Conservation (phyloP, 2,888 invertebrate genomes). For the Erannis defoliaria region DNA sequence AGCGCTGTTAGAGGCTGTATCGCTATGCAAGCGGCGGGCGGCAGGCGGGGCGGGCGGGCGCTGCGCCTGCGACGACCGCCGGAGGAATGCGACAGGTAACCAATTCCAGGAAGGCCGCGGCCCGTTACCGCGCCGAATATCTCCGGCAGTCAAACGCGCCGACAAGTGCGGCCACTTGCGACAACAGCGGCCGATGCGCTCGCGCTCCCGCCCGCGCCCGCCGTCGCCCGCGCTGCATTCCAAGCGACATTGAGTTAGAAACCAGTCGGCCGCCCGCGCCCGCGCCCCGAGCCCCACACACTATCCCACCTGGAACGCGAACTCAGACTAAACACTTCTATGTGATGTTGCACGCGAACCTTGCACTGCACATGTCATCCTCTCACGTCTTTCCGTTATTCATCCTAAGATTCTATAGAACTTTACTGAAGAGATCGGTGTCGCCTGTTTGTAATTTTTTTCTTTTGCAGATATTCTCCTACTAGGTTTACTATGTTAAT, state of each 20-base stretch:
- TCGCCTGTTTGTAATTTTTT: no score
- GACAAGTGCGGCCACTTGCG: slow-evolving; percentile 86
- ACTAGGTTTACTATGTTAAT: no score
- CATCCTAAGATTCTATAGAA: background rate
- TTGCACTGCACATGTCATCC: background rate
- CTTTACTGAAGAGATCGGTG: background rate
- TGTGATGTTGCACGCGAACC: slow-evolving; percentile 1
- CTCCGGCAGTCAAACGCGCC: slow-evolving; percentile 85
- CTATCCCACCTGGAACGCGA: slow-evolving; percentile 28
- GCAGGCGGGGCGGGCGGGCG: slow-evolving; percentile 50
- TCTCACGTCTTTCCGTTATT: background rate
- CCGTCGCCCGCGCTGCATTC: slow-evolving; percentile 71
- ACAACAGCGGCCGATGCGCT: slow-evolving; percentile 80
- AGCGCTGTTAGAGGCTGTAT: slow-evolving; percentile 67
- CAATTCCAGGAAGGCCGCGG: slow-evolving; percentile 86
- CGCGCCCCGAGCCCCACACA: slow-evolving; percentile 16
- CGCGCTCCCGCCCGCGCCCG: slow-evolving; percentile 56
- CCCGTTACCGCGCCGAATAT: slow-evolving; percentile 86
- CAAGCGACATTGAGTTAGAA: slow-evolving; percentile 83
- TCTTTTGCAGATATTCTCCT: no score
- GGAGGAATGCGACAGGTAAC: slow-evolving; percentile 86
- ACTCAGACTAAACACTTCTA: background rate
- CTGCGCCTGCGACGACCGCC: slow-evolving; percentile 67
- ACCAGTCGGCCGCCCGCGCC: slow-evolving; percentile 67
- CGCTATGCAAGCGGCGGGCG: slow-evolving; percentile 61